These are phyloP conservation scores for Xanthostigma xanthostigma DNA, from an alignment of 2,888 invertebrate genomes.

Conservation along the genomic window DNA sequence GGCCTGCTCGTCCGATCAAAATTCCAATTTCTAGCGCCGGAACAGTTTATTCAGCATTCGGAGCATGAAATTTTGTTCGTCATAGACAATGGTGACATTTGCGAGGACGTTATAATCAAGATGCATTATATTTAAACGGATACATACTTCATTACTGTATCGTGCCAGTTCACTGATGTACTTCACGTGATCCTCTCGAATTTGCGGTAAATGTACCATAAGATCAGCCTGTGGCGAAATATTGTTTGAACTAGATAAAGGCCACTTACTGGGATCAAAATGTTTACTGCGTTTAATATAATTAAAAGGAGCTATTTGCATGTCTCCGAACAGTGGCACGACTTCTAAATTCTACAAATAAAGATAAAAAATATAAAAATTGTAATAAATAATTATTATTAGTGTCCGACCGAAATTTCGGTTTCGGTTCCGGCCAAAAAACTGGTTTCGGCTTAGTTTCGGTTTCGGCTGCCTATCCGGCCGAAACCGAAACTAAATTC, in stretches of 20 bases:
- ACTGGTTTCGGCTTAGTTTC: too few relatives aligned
- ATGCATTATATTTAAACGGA: background rate
- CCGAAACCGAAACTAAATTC: too few relatives aligned
- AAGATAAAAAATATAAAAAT: conserved; percentile 4
- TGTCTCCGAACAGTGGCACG: conserved; percentile 93
- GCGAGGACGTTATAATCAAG: background rate
- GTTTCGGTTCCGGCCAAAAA: too few relatives aligned
- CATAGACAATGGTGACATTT: background rate
- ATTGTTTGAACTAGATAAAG: conserved; percentile 64
- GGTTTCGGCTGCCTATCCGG: too few relatives aligned
- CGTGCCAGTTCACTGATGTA: conserved; percentile 92
- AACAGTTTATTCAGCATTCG: too few relatives aligned
- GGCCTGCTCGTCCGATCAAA: too few relatives aligned
- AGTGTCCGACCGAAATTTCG: too few relatives aligned
- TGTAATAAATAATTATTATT: background rate
- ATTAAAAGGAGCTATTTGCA: conserved; percentile 98
- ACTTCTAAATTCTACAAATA: conserved; percentile 50
- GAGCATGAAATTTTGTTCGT: background rate
- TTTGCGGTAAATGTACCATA: conserved; percentile 87
- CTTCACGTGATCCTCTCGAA: conserved; percentile 91
- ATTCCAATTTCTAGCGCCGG: too few relatives aligned
- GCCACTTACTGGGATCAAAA: conserved; percentile 87
- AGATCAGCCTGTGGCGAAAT: conserved; percentile 85
- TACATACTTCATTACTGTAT: conserved; percentile 61
- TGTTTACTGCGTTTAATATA: conserved; percentile 90